phyloP scores from a whole-genome alignment of 2,797 vertebrate species.

The Sarcophilus harrisii region DNA sequence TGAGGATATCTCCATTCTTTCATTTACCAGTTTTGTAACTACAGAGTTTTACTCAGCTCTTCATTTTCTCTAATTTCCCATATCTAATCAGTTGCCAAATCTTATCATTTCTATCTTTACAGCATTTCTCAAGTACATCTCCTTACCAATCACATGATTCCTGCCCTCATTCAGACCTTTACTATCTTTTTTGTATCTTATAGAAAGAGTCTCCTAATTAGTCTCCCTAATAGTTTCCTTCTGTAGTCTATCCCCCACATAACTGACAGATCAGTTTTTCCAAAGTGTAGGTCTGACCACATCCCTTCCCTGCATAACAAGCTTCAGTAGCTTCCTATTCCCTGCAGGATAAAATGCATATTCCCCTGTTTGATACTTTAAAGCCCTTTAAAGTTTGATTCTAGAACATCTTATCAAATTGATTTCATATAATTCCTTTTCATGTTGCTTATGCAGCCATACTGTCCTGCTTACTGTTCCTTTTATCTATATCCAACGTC shows the following conservation, averaged over 20 bases:
- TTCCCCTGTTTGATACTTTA: background rate
- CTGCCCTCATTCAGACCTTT: background rate
- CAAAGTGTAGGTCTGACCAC: background rate
- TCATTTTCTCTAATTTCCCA: background rate
- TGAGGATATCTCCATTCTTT: background rate
- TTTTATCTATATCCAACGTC: background rate
- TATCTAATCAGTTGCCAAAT: background rate
- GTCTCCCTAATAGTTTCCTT: background rate
- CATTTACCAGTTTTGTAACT: background rate
- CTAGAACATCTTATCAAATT: background rate
- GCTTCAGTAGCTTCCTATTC: background rate
- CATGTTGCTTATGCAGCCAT: background rate
- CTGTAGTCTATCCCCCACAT: background rate
- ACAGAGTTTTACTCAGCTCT: background rate
- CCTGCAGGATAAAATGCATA: background rate
- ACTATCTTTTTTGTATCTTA: background rate
- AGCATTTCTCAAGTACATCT: background rate
- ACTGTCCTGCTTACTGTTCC: background rate
- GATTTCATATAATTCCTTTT: background rate
- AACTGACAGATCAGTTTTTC: background rate
- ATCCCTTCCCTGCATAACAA: background rate
- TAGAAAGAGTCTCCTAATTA: background rate
- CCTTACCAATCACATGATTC: background rate
- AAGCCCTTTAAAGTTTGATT: background rate
- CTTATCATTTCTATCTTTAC: background rate